phyloP scores from a whole-genome alignment of 2,113 vertebrate species.

The Carollia perspicillata region DNA sequence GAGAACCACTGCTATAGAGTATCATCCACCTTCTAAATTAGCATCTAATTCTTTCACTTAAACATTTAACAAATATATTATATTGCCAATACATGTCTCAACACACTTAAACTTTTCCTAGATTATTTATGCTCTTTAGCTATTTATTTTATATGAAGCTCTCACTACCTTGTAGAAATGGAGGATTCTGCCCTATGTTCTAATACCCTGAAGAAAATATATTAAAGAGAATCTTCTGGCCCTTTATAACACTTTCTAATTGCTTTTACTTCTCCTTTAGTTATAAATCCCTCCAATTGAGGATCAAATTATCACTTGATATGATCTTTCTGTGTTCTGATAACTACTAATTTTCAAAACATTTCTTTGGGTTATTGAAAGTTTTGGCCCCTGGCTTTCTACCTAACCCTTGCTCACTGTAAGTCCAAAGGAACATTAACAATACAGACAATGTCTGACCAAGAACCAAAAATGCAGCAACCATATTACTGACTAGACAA shows the following conservation, averaged over 20 bases:
- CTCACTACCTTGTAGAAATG: not conserved
- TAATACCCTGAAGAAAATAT: not conserved
- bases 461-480: not conserved
- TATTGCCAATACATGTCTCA: not conserved
- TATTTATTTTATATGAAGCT: not conserved
- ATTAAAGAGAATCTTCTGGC: not conserved
- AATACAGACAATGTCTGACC: not conserved
- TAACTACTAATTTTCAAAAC: not conserved
- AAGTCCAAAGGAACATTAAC: not conserved
- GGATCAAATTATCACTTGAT: not conserved
- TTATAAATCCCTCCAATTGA: not conserved
- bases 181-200: not conserved
- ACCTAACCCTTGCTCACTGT: not conserved
- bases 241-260: not conserved
- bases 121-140: not conserved
- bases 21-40: not conserved
- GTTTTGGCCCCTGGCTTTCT: not conserved
- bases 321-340: not conserved
- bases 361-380: not conserved
- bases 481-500: not conserved
- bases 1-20: not conserved
- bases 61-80: not conserved
- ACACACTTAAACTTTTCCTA: not conserved
- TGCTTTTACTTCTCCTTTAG: not conserved
- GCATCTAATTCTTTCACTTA: not conserved